Evolutionary conservation across 2,888 invertebrate genomes (phyloP).

Genomic region (Poecilobothrus nobilitatus): DNA sequence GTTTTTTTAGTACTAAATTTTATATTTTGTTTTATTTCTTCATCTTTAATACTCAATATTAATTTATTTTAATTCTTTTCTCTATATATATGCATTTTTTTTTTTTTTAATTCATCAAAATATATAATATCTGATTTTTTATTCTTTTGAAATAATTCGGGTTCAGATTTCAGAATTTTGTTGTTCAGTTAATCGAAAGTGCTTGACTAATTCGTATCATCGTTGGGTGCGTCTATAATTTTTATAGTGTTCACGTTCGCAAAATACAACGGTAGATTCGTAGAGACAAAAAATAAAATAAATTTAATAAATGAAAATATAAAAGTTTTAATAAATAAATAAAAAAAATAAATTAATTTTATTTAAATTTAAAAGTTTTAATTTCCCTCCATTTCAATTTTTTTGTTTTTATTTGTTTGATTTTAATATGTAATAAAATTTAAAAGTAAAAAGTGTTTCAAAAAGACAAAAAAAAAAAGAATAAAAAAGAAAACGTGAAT

Average conservation of each 20-base stretch:
- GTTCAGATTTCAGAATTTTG: too few relatives aligned
- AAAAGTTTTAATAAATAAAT: background rate
- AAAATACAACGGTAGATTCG: background rate
- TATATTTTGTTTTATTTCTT: too few relatives aligned
- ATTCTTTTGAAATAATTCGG: too few relatives aligned
- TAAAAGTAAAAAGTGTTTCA: too few relatives aligned
- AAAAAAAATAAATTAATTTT: background rate
- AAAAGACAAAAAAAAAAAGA: too few relatives aligned
- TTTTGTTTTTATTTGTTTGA: background rate
- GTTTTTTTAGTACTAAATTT: too few relatives aligned
- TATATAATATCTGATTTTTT: background rate
- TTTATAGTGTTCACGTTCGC: background rate
- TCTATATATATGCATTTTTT: background rate
- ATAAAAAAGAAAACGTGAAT: too few relatives aligned
- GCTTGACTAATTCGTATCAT: slow-evolving; percentile 3
- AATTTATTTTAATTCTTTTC: background rate
- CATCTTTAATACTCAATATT: too few relatives aligned
- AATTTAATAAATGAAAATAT: background rate
- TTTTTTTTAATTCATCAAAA: background rate
- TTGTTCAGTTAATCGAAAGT: background rate
- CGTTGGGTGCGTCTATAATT: background rate
- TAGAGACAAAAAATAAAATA: background rate
- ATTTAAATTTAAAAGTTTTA: background rate
- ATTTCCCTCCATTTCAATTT: background rate
- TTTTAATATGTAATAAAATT: too few relatives aligned